These are phyloP conservation scores for Venustaconcha ellipsiformis DNA, from an alignment of 1,140 invertebrate species.

Conservation along the genomic window DNA sequence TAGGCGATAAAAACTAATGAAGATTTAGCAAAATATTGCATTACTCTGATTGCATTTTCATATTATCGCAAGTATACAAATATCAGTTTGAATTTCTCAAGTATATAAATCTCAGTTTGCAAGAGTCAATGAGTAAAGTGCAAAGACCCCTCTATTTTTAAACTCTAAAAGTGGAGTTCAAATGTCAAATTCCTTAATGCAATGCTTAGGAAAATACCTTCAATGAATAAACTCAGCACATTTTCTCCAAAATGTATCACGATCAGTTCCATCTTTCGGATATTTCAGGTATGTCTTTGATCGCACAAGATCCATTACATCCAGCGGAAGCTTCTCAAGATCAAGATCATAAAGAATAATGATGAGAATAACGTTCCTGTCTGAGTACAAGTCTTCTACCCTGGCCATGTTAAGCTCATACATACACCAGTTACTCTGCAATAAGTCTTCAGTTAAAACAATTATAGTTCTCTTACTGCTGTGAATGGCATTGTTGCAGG, in stretches of 20 bases:
- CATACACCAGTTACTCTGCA: slow-evolving; percentile 77
- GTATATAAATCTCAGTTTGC: no score
- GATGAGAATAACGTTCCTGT: background rate
- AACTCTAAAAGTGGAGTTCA: no score
- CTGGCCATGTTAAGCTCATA: slow-evolving; percentile 53
- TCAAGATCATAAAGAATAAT: slow-evolving; percentile 13
- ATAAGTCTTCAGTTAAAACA: slow-evolving; percentile 75
- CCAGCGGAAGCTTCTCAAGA: background rate
- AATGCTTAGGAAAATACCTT: no score
- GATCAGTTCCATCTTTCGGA: background rate
- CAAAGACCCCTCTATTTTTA: no score
- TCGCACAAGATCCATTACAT: slow-evolving; percentile 9
- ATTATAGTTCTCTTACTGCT: slow-evolving; percentile 75
- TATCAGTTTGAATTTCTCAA: no score
- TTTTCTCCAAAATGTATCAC: slow-evolving; percentile 14
- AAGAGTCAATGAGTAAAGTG: no score
- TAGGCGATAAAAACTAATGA: no score
- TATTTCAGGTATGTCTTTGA: slow-evolving; percentile 19
- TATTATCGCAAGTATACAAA: no score
- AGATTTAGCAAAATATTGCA: no score
- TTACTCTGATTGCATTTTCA: no score
- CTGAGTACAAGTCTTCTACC: slow-evolving; percentile 20
- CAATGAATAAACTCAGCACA: no score
- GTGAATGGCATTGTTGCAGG: slow-evolving; percentile 74
- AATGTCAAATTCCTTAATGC: no score